These are phyloP conservation scores for Drosophila sucinea DNA, from an alignment of 1,140 invertebrate species.

Conservation along the genomic window DNA sequence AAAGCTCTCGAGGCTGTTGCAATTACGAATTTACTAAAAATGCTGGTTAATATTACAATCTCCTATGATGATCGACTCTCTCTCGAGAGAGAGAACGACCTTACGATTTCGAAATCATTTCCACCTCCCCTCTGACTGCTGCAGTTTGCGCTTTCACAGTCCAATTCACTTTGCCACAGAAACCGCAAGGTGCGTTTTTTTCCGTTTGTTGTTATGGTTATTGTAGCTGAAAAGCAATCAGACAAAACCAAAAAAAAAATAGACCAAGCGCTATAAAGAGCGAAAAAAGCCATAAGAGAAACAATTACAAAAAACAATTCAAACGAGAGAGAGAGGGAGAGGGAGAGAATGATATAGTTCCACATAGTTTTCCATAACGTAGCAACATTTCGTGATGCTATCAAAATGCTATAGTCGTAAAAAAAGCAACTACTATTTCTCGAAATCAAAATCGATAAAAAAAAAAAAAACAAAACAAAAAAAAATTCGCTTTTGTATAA, in stretches of 20 bases:
- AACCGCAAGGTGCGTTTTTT: constrained; percentile 76
- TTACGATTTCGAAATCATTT: constrained; percentile 52
- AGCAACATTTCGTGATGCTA: neutral
- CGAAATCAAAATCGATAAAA: neutral
- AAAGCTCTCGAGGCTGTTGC: neutral
- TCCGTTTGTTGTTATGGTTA: constrained; percentile 29
- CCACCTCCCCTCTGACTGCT: constrained; percentile 40
- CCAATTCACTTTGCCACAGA: constrained; percentile 71
- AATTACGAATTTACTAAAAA: neutral
- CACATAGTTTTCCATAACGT: neutral
- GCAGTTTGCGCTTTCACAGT: constrained; percentile 61
- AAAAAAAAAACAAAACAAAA: constrained; percentile 14
- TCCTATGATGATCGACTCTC: neutral
- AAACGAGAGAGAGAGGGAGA: constrained; percentile 12
- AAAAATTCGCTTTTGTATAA: constrained; percentile 13
- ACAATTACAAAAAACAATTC: constrained; percentile 57
- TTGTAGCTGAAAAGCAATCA: constrained; percentile 60
- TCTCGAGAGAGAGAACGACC: neutral
- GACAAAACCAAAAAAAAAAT: constrained; percentile 27
- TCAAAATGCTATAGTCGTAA: neutral
- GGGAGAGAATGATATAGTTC: neutral
- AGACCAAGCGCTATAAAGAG: constrained; percentile 16
- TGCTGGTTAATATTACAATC: neutral
- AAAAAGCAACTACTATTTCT: no score
- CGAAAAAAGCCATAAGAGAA: constrained; percentile 37